These are phyloP conservation scores for Microcebus murinus DNA, from an alignment of 2,113 vertebrate genomes.

Conservation along the genomic window DNA sequence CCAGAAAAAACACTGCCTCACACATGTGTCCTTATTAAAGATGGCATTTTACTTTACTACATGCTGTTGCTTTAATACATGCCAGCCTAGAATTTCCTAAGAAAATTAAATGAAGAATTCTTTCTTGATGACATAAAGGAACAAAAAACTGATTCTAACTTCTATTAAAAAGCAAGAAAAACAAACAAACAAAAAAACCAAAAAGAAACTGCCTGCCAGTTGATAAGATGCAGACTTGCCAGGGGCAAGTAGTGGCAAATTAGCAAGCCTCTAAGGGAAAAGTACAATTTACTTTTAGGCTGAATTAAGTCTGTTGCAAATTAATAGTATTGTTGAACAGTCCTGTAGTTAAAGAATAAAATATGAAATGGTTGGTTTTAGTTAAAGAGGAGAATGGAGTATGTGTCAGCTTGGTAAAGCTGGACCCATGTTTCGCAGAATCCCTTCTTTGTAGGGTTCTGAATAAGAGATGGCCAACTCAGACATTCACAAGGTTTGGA, in stretches of 20 bases:
- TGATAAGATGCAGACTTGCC: not conserved
- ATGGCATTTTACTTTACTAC: conserved; percentile 25
- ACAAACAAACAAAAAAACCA: not conserved
- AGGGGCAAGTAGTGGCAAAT: not conserved
- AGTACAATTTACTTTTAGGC: not conserved
- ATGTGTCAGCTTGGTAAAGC: not conserved
- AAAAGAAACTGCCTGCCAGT: not conserved
- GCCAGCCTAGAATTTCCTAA: not conserved
- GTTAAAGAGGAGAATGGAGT: not conserved
- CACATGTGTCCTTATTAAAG: not conserved
- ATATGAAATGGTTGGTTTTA: not conserved
- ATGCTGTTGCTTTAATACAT: not conserved
- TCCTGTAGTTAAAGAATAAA: conserved; percentile 12
- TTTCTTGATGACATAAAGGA: not conserved
- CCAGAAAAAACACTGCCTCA: not conserved
- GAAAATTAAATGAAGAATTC: conserved; percentile 30
- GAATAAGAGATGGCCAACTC: not conserved
- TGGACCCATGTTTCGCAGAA: not conserved
- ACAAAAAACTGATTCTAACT: not conserved
- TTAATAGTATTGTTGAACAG: not conserved
- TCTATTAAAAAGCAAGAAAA: not conserved
- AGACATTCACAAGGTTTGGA: not conserved
- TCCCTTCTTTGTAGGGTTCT: not conserved
- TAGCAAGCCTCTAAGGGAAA: not conserved
- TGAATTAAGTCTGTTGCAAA: conserved; percentile 51